Conservation (phyloP, 2,888 invertebrate species). For the Gymnosoma rotundatum region DNA sequence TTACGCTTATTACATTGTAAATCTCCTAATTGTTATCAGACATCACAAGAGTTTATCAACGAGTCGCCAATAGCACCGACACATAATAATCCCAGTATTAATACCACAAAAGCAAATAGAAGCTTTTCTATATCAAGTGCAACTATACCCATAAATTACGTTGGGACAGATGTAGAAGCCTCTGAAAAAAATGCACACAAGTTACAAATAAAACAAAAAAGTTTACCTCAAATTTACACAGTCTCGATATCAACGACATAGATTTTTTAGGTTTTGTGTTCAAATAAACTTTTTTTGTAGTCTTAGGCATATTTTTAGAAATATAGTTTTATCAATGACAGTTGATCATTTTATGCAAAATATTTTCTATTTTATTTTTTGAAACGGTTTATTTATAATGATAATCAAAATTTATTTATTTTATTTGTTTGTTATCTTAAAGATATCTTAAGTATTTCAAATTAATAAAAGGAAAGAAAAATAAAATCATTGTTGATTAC, state of each 20-base stretch:
- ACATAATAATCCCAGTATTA: slow-evolving; percentile 10
- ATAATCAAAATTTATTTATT: too few species aligned
- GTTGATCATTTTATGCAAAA: too few species aligned
- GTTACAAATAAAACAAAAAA: neutral
- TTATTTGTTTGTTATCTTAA: too few species aligned
- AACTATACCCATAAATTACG: slow-evolving; percentile 36
- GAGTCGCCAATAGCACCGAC: slow-evolving; percentile 29
- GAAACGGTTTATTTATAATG: too few species aligned
- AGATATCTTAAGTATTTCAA: too few species aligned
- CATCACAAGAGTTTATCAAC: slow-evolving; percentile 21
- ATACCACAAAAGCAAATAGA: slow-evolving; percentile 23
- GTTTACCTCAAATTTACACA: slow-evolving; percentile 42
- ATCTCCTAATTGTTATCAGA: slow-evolving; percentile 83
- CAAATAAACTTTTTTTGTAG: neutral
- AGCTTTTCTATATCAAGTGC: slow-evolving; percentile 49
- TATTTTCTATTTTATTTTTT: too few species aligned
- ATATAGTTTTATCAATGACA: too few species aligned
- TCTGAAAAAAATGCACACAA: too few species aligned
- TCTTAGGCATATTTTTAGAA: neutral
- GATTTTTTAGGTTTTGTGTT: slow-evolving; percentile 28
- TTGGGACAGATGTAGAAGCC: neutral
- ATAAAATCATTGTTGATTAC: too few species aligned
- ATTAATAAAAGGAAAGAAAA: too few species aligned
- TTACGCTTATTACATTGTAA: slow-evolving; percentile 86
- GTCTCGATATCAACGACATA: slow-evolving; percentile 40